Conservation (phyloP, 2,888 invertebrate genomes). For the Heterodera filipjevi region DNA sequence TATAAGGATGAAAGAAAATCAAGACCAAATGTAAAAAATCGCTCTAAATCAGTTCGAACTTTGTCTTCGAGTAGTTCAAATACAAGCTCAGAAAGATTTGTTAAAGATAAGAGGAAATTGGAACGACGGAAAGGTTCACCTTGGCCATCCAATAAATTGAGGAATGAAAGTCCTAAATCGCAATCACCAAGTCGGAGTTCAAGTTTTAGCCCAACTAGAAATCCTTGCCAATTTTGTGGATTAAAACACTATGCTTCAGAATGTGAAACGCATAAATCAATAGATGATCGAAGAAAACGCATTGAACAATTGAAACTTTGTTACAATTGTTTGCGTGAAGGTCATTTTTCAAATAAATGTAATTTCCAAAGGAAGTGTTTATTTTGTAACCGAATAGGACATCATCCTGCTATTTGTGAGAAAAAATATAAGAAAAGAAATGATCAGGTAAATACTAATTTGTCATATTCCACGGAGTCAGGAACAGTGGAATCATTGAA, state of each 20-base stretch:
- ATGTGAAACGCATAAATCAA: not conserved
- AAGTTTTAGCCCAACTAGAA: not conserved
- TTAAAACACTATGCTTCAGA: not conserved
- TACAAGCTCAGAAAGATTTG: not conserved
- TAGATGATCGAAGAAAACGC: not conserved
- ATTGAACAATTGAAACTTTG: not conserved
- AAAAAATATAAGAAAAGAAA: not conserved
- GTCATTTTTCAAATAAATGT: not conserved
- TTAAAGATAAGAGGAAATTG: not conserved
- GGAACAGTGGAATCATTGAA: not conserved
- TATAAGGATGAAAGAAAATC: not conserved
- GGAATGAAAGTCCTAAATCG: not conserved
- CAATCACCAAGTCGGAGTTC: not conserved
- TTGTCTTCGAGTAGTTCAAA: not conserved
- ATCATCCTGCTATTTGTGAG: not conserved
- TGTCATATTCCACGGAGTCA: not conserved
- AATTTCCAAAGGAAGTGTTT: not conserved
- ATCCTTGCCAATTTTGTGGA: not conserved
- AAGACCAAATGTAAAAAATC: not conserved
- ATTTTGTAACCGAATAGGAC: not conserved
- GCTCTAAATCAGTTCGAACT: not conserved
- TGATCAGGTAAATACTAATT: not conserved
- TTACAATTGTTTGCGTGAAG: not conserved
- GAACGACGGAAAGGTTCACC: not conserved
- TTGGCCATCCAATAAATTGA: not conserved